Evolutionary conservation across 2,888 invertebrate species (phyloP).

Genomic region (Trissolcus japonicus): DNA sequence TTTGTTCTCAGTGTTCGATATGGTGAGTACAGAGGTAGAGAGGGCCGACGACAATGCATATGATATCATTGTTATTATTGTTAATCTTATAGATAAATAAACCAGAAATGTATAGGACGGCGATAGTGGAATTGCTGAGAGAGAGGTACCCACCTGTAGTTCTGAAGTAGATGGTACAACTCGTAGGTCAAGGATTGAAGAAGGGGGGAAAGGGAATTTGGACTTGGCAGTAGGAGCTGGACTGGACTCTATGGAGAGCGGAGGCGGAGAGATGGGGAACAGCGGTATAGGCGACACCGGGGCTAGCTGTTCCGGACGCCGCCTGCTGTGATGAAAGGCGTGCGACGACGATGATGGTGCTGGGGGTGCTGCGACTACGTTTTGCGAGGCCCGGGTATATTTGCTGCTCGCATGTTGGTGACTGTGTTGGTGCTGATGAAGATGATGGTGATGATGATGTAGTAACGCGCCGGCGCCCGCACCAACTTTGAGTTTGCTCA

Average conservation of each 20-base stretch:
- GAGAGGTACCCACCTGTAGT: conserved; percentile 71
- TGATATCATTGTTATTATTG: no score
- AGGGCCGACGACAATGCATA: no score
- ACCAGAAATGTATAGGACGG: no score
- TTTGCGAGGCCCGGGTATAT: conserved; percentile 61
- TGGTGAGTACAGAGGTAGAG: no score
- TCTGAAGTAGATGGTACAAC: conserved; percentile 72
- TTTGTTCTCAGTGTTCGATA: no score
- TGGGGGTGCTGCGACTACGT: conserved; percentile 59
- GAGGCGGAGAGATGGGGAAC: conserved; percentile 76
- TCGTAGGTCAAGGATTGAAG: conserved; percentile 73
- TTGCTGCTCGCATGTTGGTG: conserved; percentile 61
- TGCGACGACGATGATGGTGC: conserved; percentile 75
- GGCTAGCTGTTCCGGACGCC: conserved; percentile 69
- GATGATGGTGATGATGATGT: conserved; percentile 38
- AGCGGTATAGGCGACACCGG: conserved; percentile 70
- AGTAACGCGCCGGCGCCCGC: conserved; percentile 39
- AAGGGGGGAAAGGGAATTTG: conserved; percentile 72
- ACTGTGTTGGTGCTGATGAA: conserved; percentile 17
- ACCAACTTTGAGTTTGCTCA: conserved; percentile 67
- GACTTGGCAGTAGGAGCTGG: conserved; percentile 57
- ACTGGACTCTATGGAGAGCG: conserved; percentile 79
- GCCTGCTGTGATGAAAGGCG: conserved; percentile 62
- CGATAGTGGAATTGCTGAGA: no score
- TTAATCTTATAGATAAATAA: no score